A percentile compares a stretch with the other conserved stretches of the same genome.
These are phyloP conservation scores for Scaptomyza hsui DNA, from an alignment of 1,140 invertebrate genomes.

Conservation along the genomic window DNA sequence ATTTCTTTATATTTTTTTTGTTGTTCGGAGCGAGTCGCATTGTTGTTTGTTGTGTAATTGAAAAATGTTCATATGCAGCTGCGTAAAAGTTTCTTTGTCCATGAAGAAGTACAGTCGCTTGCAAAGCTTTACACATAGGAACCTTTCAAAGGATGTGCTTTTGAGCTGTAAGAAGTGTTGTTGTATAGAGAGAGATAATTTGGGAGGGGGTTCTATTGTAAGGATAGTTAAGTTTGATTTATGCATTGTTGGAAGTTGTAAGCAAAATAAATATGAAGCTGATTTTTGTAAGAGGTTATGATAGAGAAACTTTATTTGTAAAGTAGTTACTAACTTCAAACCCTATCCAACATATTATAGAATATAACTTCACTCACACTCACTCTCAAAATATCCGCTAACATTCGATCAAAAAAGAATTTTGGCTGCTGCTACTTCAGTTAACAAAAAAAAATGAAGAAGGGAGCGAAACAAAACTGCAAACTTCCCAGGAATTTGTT, in stretches of 20 bases:
- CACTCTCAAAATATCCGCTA: slow-evolving; percentile 38
- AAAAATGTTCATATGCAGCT: slow-evolving; percentile 76
- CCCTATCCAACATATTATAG: no score
- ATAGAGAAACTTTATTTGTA: no score
- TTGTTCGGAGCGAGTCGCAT: slow-evolving; percentile 8
- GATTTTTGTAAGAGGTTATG: no score
- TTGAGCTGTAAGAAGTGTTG: not conserved
- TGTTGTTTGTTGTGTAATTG: slow-evolving; percentile 67
- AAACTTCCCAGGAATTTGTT: slow-evolving; percentile 80
- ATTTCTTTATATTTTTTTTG: slow-evolving; percentile 50
- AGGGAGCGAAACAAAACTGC: slow-evolving; percentile 52
- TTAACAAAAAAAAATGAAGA: slow-evolving; percentile 17
- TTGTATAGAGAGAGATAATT: no score
- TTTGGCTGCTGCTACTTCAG: slow-evolving; percentile 17
- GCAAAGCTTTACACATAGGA: slow-evolving; percentile 26
- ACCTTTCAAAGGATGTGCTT: not conserved
- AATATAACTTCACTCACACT: slow-evolving; percentile 5
- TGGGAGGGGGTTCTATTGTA: no score
- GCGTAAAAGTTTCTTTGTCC: slow-evolving; percentile 45
- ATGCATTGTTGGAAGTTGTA: no score
- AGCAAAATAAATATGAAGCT: no score
- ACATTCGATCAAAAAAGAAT: slow-evolving; percentile 40
- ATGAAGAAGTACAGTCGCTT: slow-evolving; percentile 56
- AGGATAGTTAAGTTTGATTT: no score
- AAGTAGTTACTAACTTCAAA: no score